phyloP scores from a whole-genome alignment of 2,113 vertebrate species.

The Tragelaphus strepsiceros region DNA sequence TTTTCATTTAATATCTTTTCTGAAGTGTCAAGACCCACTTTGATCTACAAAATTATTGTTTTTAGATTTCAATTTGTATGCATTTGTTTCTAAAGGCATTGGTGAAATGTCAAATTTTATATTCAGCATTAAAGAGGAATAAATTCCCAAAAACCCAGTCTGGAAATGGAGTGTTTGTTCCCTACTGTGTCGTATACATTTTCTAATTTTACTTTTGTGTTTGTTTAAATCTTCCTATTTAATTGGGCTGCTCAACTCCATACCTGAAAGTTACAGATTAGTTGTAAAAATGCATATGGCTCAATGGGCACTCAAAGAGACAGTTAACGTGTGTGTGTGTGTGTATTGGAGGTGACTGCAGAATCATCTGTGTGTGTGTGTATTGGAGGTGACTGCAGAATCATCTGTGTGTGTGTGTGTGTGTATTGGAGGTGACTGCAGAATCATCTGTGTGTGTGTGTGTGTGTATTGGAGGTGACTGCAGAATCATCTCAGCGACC shows the following conservation, averaged over 20 bases:
- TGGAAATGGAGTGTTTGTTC: constrained; percentile 41
- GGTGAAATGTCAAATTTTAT: constrained; percentile 44
- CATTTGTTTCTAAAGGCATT: constrained; percentile 35
- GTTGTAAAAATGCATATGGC: background rate
- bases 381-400: too few species aligned
- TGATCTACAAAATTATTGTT: background rate
- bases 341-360: background rate
- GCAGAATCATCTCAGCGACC: background rate
- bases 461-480: too few species aligned
- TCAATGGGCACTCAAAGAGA: background rate
- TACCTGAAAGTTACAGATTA: background rate
- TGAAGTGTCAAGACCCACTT: background rate
- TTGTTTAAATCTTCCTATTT: background rate
- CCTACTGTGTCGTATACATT: background rate
- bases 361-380: background rate
- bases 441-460: background rate
- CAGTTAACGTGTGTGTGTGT: rapidly evolving
- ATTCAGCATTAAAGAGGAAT: constrained; percentile 54
- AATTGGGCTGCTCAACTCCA: background rate
- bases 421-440: background rate
- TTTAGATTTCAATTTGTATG: constrained; percentile 40
- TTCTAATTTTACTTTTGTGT: background rate
- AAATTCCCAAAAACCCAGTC: constrained; percentile 45
- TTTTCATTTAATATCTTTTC: constrained; percentile 15
- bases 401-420: background rate